A percentile compares a stretch with the other conserved stretches of the same genome.
phyloP scores from a whole-genome alignment of 2,888 invertebrate species.

The Endotricha flammealis region DNA sequence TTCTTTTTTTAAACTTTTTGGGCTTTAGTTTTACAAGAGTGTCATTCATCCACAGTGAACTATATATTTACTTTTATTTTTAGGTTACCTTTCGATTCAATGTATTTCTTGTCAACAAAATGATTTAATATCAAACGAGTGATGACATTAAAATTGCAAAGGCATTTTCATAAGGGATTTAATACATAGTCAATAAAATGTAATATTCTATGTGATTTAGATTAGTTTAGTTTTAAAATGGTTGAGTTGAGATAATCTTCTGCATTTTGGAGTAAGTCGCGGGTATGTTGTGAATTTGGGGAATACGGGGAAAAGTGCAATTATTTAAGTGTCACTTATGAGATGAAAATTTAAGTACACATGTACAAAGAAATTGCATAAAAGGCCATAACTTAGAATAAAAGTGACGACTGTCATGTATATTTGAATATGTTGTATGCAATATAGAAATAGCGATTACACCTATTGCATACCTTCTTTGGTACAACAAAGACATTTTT shows the following conservation, averaged over 20 bases:
- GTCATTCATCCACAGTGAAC: too few relatives aligned
- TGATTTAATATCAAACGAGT: conserved; percentile 23
- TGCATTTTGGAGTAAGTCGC: conserved; percentile 19
- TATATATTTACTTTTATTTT: too few relatives aligned
- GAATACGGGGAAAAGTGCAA: conserved; percentile 17
- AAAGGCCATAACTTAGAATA: not conserved
- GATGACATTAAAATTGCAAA: conserved; percentile 24
- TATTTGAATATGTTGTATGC: not conserved
- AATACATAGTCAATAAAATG: conserved; percentile 39
- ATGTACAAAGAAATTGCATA: not conserved
- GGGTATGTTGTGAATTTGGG: conserved; percentile 13
- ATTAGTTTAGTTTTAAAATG: conserved; percentile 30
- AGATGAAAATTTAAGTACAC: not conserved
- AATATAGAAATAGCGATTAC: too few relatives aligned
- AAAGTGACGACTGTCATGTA: not conserved
- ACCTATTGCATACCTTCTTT: too few relatives aligned
- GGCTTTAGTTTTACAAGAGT: too few relatives aligned
- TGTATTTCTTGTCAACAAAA: too few relatives aligned
- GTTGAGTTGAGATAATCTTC: conserved; percentile 17
- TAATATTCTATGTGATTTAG: conserved; percentile 62
- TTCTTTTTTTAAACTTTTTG: too few relatives aligned
- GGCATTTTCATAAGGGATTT: conserved; percentile 48
- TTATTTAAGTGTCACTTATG: conserved; percentile 4
- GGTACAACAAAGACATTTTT: too few relatives aligned
- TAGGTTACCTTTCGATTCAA: too few relatives aligned